phyloP scores from a whole-genome alignment of 2,797 vertebrate species.

The Cygnus olor region DNA sequence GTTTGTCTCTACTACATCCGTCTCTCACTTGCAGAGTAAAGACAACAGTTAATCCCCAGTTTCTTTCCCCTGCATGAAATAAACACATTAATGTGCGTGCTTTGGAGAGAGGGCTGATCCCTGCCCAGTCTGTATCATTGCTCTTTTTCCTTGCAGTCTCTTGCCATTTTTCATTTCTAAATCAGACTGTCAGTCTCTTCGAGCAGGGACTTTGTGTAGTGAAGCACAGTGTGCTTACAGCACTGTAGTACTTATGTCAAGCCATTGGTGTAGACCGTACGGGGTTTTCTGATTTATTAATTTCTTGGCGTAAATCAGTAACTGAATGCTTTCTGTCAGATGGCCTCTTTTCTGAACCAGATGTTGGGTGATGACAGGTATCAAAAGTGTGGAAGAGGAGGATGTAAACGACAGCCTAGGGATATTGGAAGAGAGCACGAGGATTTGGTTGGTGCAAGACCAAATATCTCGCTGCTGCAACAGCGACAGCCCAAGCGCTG shows the following conservation, averaged over 20 bases:
- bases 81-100: background rate
- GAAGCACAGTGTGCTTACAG: background rate
- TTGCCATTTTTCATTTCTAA: background rate
- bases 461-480: background rate
- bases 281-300: background rate
- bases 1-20: background rate
- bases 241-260: background rate
- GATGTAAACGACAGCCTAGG: background rate
- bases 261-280: background rate
- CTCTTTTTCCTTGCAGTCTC: background rate
- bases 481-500: rapidly evolving
- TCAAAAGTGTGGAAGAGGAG: background rate
- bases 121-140: background rate
- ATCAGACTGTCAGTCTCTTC: background rate
- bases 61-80: background rate
- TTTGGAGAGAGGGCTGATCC: background rate
- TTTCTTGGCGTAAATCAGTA: background rate
- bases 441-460: background rate
- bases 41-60: background rate
- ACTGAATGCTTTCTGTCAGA: background rate
- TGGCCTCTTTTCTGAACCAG: background rate
- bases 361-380: background rate
- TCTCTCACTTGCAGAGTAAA: background rate
- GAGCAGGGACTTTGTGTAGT: background rate
- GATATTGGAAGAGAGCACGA: background rate